These are phyloP conservation scores for Pterois miles DNA, from an alignment of 2,797 vertebrate species.

Conservation along the genomic window DNA sequence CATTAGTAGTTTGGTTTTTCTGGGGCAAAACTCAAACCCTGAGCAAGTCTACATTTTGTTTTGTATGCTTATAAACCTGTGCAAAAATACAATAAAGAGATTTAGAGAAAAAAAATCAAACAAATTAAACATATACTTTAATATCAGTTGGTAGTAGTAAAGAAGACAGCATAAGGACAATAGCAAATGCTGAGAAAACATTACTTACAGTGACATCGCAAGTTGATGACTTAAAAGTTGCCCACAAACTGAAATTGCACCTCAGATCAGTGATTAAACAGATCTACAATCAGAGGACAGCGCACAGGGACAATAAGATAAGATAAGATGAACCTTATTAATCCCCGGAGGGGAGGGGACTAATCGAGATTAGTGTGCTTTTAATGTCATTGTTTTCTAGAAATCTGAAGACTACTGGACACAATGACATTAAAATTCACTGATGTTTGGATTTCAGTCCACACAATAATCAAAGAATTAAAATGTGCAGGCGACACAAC, in stretches of 20 bases:
- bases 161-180: neutral
- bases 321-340: neutral
- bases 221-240: neutral
- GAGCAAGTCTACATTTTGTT: neutral
- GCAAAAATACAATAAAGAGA: too few species aligned
- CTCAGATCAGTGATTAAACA: neutral
- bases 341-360: too few species aligned
- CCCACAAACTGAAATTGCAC: neutral
- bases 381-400: neutral
- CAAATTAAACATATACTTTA: too few species aligned
- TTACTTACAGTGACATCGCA: neutral
- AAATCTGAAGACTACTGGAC: neutral
- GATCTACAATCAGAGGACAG: neutral
- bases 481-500: neutral
- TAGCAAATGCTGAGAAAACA: neutral
- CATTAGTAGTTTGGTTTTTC: neutral
- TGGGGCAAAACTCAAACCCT: neutral
- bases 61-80: neutral
- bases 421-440: neutral
- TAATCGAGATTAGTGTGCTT: too few species aligned
- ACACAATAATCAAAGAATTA: neutral
- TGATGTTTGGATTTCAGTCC: neutral
- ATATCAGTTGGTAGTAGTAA: neutral
- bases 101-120: too few species aligned
- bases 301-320: neutral